A percentile compares a stretch with the other conserved stretches of the same genome.
Evolutionary conservation across 2,888 invertebrate genomes (phyloP).

Genomic region (Epirrita christyi): DNA sequence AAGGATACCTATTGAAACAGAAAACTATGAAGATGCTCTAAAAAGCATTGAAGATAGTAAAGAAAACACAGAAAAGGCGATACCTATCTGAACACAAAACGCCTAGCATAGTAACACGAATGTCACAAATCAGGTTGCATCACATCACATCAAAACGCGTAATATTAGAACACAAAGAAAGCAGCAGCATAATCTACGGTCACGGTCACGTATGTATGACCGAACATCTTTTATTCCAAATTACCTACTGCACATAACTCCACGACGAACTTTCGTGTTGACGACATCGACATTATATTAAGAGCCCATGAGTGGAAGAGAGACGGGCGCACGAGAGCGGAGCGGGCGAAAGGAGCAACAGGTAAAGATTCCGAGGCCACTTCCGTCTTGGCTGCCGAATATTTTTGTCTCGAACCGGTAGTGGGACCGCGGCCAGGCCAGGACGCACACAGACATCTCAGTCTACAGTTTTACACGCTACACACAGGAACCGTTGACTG

Average conservation of each 20-base stretch:
- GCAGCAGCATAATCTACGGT: conserved; percentile 72
- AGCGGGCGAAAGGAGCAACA: conserved; percentile 83
- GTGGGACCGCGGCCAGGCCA: conserved; percentile 83
- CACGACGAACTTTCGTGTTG: conserved; percentile 57
- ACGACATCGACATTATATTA: conserved; percentile 55
- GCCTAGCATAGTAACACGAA: conserved; percentile 12
- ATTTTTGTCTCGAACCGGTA: conserved; percentile 85
- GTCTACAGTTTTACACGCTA: conserved; percentile 50
- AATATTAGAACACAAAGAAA: conserved; percentile 62
- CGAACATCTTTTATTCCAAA: conserved; percentile 79
- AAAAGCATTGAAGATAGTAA: not conserved
- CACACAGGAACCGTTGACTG: conserved; percentile 49
- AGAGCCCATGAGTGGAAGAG: conserved; percentile 58
- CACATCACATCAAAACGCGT: conserved; percentile 42
- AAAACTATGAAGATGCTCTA: not conserved
- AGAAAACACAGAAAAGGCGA: too few species aligned
- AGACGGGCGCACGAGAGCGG: conserved; percentile 66
- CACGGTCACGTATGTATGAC: conserved; percentile 77
- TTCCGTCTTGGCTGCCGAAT: conserved; percentile 85
- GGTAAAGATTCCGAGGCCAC: conserved; percentile 85
- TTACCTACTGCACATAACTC: conserved; percentile 69
- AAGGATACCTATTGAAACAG: not conserved
- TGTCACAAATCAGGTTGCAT: conserved; percentile 22
- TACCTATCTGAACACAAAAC: not conserved
- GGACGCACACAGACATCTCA: conserved; percentile 68